These are phyloP conservation scores for Todiramphus saurophagus DNA, from an alignment of 2,113 vertebrate species.

Conservation along the genomic window DNA sequence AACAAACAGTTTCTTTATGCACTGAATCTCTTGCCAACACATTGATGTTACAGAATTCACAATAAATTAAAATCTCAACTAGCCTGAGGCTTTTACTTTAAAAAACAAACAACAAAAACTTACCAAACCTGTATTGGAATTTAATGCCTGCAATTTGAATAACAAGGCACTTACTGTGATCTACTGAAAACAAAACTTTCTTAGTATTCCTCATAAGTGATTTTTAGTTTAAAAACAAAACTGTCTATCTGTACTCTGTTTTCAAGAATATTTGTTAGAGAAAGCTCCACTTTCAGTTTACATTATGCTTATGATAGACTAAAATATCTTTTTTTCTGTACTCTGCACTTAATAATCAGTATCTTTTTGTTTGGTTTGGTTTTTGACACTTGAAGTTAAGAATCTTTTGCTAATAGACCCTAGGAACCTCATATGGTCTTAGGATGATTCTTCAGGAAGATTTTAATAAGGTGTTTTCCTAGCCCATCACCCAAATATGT, in stretches of 20 bases:
- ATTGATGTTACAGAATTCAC: constrained; percentile 43
- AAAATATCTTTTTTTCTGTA: background rate
- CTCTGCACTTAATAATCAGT: background rate
- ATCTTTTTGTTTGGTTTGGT: background rate
- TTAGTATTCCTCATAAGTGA: background rate
- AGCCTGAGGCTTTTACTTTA: constrained; percentile 35
- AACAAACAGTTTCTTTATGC: constrained; percentile 42
- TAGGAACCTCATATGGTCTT: background rate
- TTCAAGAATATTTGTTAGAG: background rate
- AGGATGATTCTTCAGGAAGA: background rate
- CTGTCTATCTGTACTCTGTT: background rate
- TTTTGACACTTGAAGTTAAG: background rate
- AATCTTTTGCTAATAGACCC: background rate
- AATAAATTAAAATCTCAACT: constrained; percentile 45
- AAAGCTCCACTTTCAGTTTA: background rate
- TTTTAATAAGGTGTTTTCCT: background rate
- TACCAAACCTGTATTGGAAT: background rate
- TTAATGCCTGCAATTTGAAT: background rate
- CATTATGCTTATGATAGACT: background rate
- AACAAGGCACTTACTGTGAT: background rate
- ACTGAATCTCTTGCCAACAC: constrained; percentile 39
- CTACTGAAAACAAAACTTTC: background rate
- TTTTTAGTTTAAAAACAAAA: background rate
- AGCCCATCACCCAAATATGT: background rate
- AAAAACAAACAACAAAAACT: background rate